A percentile compares a stretch with the other conserved stretches of the same genome.
These are phyloP conservation scores for Tipula vernalis DNA, from an alignment of 2,888 invertebrate species.

Conservation along the genomic window DNA sequence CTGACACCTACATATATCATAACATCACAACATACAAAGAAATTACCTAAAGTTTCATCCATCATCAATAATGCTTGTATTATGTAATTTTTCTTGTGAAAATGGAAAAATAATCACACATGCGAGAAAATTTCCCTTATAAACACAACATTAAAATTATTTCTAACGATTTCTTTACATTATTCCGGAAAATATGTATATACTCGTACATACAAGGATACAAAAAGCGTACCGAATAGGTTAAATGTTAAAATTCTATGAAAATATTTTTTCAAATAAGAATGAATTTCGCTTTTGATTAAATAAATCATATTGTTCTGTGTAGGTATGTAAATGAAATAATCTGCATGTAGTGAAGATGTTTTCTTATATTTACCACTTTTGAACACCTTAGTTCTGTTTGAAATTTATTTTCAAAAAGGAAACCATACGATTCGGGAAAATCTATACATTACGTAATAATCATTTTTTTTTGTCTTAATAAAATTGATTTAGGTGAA, in stretches of 20 bases:
- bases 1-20: neutral
- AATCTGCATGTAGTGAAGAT: neutral
- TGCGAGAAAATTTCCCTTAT: neutral
- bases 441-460: neutral
- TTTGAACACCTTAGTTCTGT: neutral
- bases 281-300: neutral
- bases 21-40: neutral
- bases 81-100: neutral
- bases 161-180: neutral
- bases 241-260: neutral
- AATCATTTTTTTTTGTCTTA: neutral
- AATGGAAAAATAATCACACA: conserved; percentile 4
- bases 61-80: neutral
- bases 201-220: neutral
- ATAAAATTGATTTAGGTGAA: neutral
- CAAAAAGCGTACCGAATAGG: neutral
- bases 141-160: neutral
- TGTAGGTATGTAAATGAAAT: neutral
- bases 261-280: neutral
- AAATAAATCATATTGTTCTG: neutral
- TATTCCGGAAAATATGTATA: neutral
- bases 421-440: neutral
- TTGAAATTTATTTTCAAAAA: neutral
- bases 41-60: neutral
- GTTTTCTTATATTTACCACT: neutral